Percentiles rank a stretch among this genome's conserved stretches.
phyloP scores from a whole-genome alignment of 2,113 vertebrate genomes.

The Nansenia antarctica region DNA sequence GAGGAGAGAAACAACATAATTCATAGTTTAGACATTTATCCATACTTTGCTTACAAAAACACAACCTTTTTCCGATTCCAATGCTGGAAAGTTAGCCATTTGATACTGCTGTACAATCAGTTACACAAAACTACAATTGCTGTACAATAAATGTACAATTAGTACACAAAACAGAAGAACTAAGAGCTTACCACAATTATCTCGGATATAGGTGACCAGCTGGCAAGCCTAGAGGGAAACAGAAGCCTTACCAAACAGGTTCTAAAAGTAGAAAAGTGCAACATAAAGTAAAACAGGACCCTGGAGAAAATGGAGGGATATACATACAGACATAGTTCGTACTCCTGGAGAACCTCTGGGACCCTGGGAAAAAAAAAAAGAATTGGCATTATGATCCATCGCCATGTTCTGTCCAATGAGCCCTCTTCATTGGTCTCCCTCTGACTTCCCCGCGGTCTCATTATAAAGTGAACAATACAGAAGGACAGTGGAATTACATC shows the following conservation, averaged over 20 bases:
- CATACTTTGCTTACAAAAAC: background rate
- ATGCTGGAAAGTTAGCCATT: too few relatives aligned
- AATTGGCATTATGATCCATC: too few relatives aligned
- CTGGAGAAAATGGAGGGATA: constrained; percentile 20
- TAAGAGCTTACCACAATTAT: constrained; percentile 81
- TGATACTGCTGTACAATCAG: background rate
- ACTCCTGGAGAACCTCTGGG: constrained; percentile 72
- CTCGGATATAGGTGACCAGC: constrained; percentile 76
- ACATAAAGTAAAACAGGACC: background rate
- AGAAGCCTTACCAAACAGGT: background rate
- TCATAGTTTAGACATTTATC: background rate
- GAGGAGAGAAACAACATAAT: constrained; percentile 4
- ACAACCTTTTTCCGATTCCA: constrained; percentile 10
- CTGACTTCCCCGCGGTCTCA: too few relatives aligned
- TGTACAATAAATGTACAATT: too few relatives aligned
- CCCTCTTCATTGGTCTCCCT: too few relatives aligned
- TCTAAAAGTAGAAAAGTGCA: background rate
- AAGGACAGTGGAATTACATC: too few relatives aligned
- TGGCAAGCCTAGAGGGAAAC: constrained; percentile 79
- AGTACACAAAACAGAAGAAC: too few relatives aligned
- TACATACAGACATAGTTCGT: constrained; percentile 73
- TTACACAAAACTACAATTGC: background rate
- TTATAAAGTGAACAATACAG: too few relatives aligned
- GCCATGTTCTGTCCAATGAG: too few relatives aligned
- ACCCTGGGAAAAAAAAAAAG: constrained; percentile 71